Base-by-base conservation (phyloP, 1,140 invertebrate species). In the Ooceraea biroi region DNA sequence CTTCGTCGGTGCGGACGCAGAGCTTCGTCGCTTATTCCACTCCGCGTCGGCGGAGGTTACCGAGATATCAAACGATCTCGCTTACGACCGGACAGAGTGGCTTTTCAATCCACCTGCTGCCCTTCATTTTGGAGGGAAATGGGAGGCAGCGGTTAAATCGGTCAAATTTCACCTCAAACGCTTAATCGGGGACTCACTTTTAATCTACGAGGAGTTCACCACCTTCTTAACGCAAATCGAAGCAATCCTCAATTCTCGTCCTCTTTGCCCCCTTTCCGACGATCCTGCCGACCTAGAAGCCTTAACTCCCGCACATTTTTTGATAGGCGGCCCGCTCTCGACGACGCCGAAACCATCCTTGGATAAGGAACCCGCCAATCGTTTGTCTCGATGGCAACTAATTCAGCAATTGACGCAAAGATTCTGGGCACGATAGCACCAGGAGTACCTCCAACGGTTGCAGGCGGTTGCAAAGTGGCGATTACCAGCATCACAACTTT, bases 41-140 rank as follows among this genome's bases (percentile, higher is more conserved):
- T 50, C 50, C 41, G 11, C 41, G 52, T 66, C 61, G 2, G 2
- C 3, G 11, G 48, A 50, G 11, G 2, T 3, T 12, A 3, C 48
- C 48, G 48, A 50, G 8, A 0, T 50, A 5, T 30, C 3, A 5
- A 5, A 27, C 22, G 2, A 19, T 12, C 27, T 84, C 0, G 44
- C 82, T 10, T 12, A n/a, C 2, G 69, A 72, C 44, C 12, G 50
- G 11, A 63, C 58, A 0, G 0, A 5, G 1, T 78, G 61, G 76
- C 7, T 1, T 0, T 78, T 68, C 19, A 60, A 60, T 27, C 66
- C 46, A 19, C 57, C n/a, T n/a, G n/a, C 91, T 0, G 88, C 85
- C 1, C 85, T 87, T 8, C 89, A 92, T 61, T 84, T 88, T 36
- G 90, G 91, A 36, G 92, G 90, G 25, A 72, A 87, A 0, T 93